A percentile compares a stretch with the other conserved stretches of the same genome.
Evolutionary conservation across 2,888 invertebrate species (phyloP).

Genomic region (Aspidapion aeneum): DNA sequence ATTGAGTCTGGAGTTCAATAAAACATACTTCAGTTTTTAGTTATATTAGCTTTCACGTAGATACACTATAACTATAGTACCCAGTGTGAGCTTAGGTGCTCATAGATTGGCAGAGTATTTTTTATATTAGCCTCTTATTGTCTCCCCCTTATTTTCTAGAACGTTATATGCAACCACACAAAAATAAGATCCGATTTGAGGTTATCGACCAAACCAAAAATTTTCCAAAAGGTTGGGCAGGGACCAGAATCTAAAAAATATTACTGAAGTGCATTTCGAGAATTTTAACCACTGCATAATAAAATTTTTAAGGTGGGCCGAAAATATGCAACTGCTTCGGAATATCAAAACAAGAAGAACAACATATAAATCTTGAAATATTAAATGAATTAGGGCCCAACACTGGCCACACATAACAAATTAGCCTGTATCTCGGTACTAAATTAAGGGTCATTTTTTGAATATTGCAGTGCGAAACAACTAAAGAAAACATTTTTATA

Average conservation of each 20-base stretch:
- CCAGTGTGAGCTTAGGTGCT: no score
- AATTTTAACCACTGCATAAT: background rate
- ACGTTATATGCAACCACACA: no score
- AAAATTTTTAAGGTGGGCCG: background rate
- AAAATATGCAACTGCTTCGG: background rate
- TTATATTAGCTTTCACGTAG: no score
- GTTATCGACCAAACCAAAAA: background rate
- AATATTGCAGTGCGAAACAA: no score
- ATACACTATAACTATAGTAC: no score
- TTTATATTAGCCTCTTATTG: no score
- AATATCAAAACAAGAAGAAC: background rate
- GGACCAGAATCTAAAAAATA: background rate
- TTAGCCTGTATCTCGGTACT: background rate
- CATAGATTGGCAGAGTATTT: no score
- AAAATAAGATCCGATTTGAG: no score
- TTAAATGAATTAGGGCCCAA: background rate
- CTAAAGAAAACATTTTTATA: no score
- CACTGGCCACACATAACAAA: background rate
- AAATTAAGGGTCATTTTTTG: background rate
- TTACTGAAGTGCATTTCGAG: background rate
- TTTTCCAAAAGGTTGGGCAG: background rate
- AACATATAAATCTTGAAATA: background rate
- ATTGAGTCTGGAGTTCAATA: no score
- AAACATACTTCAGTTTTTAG: no score
- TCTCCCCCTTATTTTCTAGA: no score